phyloP scores from a whole-genome alignment of 2,113 vertebrate genomes.

The Solea solea region DNA sequence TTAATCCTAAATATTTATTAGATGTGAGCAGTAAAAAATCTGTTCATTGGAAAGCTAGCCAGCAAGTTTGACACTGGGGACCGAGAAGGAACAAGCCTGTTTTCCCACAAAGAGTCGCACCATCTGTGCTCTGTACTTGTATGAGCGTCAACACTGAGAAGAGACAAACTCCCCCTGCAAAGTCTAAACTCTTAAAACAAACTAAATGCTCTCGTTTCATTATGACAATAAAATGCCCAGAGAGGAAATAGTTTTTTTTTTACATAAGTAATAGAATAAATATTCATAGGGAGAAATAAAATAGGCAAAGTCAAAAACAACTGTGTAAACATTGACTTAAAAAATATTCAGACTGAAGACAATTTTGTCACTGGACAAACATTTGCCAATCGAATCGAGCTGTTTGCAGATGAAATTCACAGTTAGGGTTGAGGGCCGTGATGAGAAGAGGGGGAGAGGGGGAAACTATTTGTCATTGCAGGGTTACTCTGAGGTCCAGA shows the following conservation, averaged over 20 bases:
- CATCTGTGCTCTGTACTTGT: slow-evolving; percentile 59
- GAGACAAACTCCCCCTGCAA: slow-evolving; percentile 9
- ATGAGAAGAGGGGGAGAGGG: slow-evolving; percentile 57
- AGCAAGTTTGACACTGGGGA: slow-evolving; percentile 59
- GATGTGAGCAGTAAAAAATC: slow-evolving; percentile 74
- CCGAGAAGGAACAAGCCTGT: slow-evolving; percentile 33
- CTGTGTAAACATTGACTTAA: slow-evolving; percentile 67
- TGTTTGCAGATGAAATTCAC: slow-evolving; percentile 83
- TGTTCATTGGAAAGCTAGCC: slow-evolving; percentile 65
- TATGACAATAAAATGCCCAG: slow-evolving; percentile 9
- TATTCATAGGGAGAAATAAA: slow-evolving; percentile 37
- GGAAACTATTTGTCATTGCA: slow-evolving; percentile 76
- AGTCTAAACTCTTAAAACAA: slow-evolving; percentile 35
- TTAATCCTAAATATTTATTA: slow-evolving; percentile 81
- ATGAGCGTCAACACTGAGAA: slow-evolving; percentile 29
- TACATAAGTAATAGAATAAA: background rate
- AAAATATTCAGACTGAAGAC: slow-evolving; percentile 59
- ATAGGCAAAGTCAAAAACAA: slow-evolving; percentile 47
- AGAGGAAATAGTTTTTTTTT: slow-evolving; percentile 1
- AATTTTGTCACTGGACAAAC: slow-evolving; percentile 71
- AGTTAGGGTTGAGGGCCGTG: slow-evolving; percentile 58
- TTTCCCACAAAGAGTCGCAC: slow-evolving; percentile 46
- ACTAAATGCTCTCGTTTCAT: slow-evolving; percentile 30
- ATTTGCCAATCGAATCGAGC: slow-evolving; percentile 72
- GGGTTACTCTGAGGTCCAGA: slow-evolving; percentile 71